phyloP scores from a whole-genome alignment of 1,140 invertebrate species.

The Argopecten irradians region DNA sequence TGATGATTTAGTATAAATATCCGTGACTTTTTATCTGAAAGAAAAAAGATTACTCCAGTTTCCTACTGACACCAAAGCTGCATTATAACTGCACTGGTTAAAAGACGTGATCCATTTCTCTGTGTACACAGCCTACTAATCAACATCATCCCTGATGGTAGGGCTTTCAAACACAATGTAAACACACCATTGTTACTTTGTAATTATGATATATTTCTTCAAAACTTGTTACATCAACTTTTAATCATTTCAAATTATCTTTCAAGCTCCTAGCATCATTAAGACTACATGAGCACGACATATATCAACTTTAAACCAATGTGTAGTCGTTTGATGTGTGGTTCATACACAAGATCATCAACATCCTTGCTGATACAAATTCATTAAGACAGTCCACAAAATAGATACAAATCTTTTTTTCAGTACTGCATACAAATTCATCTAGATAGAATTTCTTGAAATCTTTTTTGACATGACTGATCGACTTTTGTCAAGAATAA shows the following conservation, averaged over 20 bases:
- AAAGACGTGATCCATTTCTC: too few species aligned
- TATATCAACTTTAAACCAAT: not conserved
- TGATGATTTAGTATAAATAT: too few species aligned
- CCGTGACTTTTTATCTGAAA: too few species aligned
- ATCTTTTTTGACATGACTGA: not conserved
- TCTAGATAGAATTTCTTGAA: not conserved
- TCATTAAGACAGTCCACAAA: not conserved
- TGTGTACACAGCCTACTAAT: too few species aligned
- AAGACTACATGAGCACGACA: too few species aligned
- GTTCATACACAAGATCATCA: not conserved
- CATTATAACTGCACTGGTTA: too few species aligned
- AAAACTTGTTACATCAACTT: not conserved
- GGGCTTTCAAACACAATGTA: too few species aligned
- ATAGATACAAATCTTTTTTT: constrained; percentile 12
- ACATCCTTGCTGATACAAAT: not conserved
- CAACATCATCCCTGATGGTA: too few species aligned
- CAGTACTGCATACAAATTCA: not conserved
- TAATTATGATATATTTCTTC: not conserved
- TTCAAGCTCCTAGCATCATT: not conserved
- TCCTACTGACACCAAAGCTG: too few species aligned
- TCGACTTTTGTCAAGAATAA: not conserved
- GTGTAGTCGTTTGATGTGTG: not conserved
- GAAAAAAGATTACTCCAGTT: too few species aligned
- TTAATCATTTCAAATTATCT: not conserved
- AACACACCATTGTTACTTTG: too few species aligned